Percentiles rank a stretch among this genome's conserved stretches.
These are phyloP conservation scores for Otolemur garnettii DNA, from an alignment of 2,113 vertebrate species.

Conservation along the genomic window DNA sequence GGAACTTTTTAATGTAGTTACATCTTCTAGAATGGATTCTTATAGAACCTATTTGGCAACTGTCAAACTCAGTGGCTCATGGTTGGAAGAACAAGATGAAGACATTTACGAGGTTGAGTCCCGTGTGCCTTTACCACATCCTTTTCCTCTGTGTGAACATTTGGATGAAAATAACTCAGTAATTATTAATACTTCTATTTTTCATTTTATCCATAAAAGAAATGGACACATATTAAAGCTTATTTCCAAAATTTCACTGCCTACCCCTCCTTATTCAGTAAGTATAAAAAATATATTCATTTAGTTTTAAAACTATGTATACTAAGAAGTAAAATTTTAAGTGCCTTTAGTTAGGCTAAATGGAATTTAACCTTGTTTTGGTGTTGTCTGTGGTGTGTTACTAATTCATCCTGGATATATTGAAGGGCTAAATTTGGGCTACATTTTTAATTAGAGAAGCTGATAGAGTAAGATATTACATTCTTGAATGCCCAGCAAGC, in stretches of 20 bases:
- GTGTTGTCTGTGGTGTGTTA: not conserved
- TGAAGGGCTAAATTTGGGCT: constrained; percentile 18
- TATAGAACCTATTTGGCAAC: constrained; percentile 92
- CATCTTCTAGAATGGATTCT: constrained; percentile 92
- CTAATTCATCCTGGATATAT: not conserved
- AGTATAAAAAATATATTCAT: constrained; percentile 87
- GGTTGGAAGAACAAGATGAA: constrained; percentile 92
- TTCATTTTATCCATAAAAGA: constrained; percentile 92
- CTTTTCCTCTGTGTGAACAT: constrained; percentile 90
- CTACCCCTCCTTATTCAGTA: constrained; percentile 98
- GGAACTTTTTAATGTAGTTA: not conserved
- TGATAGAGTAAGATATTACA: constrained; percentile 14
- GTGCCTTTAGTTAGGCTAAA: not conserved
- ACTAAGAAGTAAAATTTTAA: constrained; percentile 43
- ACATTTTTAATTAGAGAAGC: constrained; percentile 54
- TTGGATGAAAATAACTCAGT: constrained; percentile 95
- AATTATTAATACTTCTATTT: constrained; percentile 95
- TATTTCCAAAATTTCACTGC: constrained; percentile 96
- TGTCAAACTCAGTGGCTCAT: constrained; percentile 84
- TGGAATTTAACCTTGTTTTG: not conserved
- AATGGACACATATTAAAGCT: constrained; percentile 95
- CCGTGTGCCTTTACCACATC: constrained; percentile 94
- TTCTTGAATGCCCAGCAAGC: not conserved
- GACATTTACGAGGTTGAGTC: constrained; percentile 97
- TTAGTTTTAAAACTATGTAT: constrained; percentile 21